phyloP scores from a whole-genome alignment of 2,888 invertebrate genomes.

The Drosophila ustulata region DNA sequence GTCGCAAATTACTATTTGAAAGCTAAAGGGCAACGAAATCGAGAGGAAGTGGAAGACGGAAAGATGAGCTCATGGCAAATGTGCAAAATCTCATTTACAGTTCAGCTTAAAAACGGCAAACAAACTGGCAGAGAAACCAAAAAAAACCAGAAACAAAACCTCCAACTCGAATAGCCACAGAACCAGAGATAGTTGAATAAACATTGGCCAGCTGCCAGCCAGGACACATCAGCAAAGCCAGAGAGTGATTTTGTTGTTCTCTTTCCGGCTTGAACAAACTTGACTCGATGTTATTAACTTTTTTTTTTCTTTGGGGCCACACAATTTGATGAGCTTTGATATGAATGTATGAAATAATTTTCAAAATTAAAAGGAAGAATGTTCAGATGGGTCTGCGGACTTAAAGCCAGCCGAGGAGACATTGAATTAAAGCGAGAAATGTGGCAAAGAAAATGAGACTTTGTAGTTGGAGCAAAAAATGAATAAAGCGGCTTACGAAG shows the following conservation, averaged over 20 bases:
- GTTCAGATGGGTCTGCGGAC: background rate
- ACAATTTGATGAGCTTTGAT: slow-evolving; percentile 53
- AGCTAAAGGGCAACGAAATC: slow-evolving; percentile 46
- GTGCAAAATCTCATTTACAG: slow-evolving; percentile 66
- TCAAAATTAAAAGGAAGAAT: slow-evolving; percentile 50
- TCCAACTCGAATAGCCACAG: slow-evolving; percentile 19
- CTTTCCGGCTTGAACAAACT: slow-evolving; percentile 53
- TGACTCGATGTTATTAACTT: slow-evolving; percentile 67
- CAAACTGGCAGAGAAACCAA: slow-evolving; percentile 17
- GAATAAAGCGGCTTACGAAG: slow-evolving; percentile 7
- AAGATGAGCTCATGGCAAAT: slow-evolving; percentile 55
- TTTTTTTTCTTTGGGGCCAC: slow-evolving; percentile 9
- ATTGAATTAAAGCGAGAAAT: slow-evolving; percentile 28
- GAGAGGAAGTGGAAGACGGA: slow-evolving; percentile 22
- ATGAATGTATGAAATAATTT: slow-evolving; percentile 54
- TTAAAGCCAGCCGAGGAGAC: slow-evolving; percentile 10
- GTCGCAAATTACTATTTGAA: slow-evolving; percentile 56
- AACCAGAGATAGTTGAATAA: slow-evolving; percentile 65
- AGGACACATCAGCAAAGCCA: slow-evolving; percentile 38
- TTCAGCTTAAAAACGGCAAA: slow-evolving; percentile 61
- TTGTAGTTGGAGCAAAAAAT: background rate
- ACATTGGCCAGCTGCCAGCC: slow-evolving; percentile 57
- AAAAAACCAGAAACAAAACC: background rate
- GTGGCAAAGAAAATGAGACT: background rate
- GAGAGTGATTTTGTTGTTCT: slow-evolving; percentile 17